Conservation (phyloP, 2,113 vertebrate species). For the Atlantisia rogersi region DNA sequence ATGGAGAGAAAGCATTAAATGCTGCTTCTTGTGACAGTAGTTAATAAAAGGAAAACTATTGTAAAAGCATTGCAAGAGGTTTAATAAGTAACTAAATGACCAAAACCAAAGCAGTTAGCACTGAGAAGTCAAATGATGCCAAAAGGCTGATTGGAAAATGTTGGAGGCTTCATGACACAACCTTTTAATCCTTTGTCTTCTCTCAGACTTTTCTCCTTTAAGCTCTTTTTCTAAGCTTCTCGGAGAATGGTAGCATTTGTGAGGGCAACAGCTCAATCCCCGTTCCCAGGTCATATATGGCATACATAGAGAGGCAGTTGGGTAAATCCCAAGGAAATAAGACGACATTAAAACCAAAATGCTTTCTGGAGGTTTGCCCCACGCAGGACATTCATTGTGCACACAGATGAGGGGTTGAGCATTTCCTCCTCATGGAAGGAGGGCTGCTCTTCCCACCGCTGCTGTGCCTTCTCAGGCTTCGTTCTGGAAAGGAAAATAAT, state of each 20-base stretch:
- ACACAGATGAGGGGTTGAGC: neutral
- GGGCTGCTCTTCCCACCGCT: neutral
- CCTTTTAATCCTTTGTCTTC: neutral
- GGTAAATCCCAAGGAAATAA: neutral
- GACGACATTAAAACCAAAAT: neutral
- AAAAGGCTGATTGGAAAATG: neutral
- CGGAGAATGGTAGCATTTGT: neutral
- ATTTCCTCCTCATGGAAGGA: neutral
- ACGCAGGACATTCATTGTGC: accelerated
- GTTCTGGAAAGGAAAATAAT: neutral
- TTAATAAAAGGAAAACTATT: neutral
- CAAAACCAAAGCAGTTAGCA: neutral
- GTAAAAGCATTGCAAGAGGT: neutral
- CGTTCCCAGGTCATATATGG: accelerated
- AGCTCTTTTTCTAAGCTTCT: neutral
- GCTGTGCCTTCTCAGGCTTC: neutral
- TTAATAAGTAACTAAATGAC: neutral
- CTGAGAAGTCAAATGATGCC: neutral
- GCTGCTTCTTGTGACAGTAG: neutral
- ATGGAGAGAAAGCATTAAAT: neutral
- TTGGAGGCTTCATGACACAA: neutral
- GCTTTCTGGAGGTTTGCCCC: neutral
- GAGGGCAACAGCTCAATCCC: neutral
- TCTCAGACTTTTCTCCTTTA: neutral
- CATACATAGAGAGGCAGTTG: neutral